These are phyloP conservation scores for Chlamydotis undulata DNA, from an alignment of 2,113 vertebrate species.

Conservation along the genomic window DNA sequence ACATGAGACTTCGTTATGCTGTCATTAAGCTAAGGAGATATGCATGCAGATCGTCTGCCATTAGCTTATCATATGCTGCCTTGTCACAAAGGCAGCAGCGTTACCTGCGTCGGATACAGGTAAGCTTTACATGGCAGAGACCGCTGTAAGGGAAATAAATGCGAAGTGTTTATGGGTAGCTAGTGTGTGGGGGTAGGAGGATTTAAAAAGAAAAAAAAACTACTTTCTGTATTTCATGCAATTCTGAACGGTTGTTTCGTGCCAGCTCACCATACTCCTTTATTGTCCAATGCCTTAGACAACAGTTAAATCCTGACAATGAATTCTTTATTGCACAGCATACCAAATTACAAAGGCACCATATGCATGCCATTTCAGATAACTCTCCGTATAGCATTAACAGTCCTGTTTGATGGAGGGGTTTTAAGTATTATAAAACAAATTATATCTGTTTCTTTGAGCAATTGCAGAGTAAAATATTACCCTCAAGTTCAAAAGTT, in stretches of 20 bases:
- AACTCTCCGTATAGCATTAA: neutral
- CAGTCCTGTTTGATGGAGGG: neutral
- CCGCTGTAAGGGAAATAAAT: neutral
- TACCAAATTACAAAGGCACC: neutral
- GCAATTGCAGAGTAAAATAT: neutral
- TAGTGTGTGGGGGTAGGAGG: neutral
- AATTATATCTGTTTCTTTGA: neutral
- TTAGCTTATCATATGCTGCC: neutral
- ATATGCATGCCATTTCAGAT: neutral
- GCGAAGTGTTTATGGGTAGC: neutral
- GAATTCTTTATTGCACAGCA: neutral
- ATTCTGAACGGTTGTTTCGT: neutral
- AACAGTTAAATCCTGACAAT: neutral
- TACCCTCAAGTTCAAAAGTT: slow-evolving; percentile 26
- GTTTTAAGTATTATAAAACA: neutral
- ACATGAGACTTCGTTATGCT: neutral
- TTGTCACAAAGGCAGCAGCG: neutral
- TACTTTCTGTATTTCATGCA: neutral
- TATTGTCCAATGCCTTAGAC: neutral
- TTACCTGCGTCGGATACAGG: neutral
- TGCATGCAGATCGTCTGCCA: neutral
- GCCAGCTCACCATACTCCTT: neutral
- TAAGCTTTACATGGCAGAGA: neutral
- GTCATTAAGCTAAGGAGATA: neutral
- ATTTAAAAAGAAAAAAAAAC: neutral